These are phyloP conservation scores for Strigamia maritima DNA, from an alignment of 2,888 invertebrate species.

Conservation along the genomic window DNA sequence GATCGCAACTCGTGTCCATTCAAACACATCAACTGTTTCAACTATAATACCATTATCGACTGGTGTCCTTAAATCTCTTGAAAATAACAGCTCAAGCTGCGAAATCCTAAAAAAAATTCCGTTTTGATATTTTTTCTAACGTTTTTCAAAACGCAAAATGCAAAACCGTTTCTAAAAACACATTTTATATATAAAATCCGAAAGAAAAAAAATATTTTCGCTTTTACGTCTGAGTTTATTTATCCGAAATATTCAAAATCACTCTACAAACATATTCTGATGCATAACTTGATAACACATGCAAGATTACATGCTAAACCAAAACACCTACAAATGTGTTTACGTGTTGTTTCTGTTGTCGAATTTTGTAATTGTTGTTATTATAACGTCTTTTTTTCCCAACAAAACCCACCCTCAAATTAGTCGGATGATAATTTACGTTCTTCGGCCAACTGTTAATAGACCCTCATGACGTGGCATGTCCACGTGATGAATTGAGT, in stretches of 20 bases:
- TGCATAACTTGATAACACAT: no score
- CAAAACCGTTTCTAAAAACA: no score
- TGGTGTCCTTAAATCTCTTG: background rate
- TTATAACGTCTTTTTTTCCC: background rate
- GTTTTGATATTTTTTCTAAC: no score
- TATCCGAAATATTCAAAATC: no score
- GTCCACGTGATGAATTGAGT: slow-evolving; percentile 24
- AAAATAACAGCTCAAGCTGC: background rate
- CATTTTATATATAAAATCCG: no score
- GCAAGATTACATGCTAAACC: no score
- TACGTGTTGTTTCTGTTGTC: no score
- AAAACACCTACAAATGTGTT: no score
- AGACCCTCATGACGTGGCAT: slow-evolving; percentile 20
- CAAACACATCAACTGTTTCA: slow-evolving; percentile 18
- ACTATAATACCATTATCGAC: background rate
- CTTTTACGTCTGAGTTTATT: no score
- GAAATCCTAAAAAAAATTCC: background rate
- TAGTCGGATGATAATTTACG: slow-evolving; percentile 1
- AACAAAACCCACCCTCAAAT: background rate
- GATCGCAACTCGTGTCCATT: slow-evolving; percentile 1
- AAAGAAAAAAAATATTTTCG: no score
- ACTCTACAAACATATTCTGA: no score
- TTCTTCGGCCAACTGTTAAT: slow-evolving; percentile 11
- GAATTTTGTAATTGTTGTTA: background rate
- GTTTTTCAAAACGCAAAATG: no score